Conservation (phyloP, 2,888 invertebrate genomes). For the Pollenia griseotomentosa region DNA sequence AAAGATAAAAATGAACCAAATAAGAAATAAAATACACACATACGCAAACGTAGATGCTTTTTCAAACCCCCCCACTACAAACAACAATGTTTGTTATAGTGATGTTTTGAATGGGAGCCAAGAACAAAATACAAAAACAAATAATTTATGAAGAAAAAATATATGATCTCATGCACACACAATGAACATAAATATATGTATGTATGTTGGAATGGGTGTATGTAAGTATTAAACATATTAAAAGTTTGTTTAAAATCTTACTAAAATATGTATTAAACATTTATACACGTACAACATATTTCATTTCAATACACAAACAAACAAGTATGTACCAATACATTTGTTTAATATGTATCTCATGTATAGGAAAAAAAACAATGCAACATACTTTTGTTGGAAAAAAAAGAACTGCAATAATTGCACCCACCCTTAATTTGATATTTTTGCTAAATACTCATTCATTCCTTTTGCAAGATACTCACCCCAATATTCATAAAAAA, state of each 20-base stretch:
- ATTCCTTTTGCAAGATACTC: no score
- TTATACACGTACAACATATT: background rate
- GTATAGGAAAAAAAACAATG: no score
- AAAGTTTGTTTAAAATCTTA: constrained; percentile 22
- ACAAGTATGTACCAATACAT: no score
- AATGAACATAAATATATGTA: constrained; percentile 33
- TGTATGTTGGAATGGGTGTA: background rate
- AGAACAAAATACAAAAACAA: constrained; percentile 51
- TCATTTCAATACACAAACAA: background rate
- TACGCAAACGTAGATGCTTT: constrained; percentile 20
- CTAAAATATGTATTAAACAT: background rate
- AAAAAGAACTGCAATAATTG: constrained; percentile 21
- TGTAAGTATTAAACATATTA: background rate
- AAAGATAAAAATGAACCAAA: constrained; percentile 38
- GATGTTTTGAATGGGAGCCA: constrained; percentile 76
- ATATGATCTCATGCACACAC: constrained; percentile 80
- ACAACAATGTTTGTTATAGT: constrained; percentile 65
- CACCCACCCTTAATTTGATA: constrained; percentile 6
- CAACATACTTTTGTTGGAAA: background rate
- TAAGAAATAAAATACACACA: constrained; percentile 25
- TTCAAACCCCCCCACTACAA: constrained; percentile 45
- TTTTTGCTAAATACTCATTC: background rate
- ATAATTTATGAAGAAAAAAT: constrained; percentile 54
- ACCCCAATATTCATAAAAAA: no score
- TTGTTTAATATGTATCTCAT: no score